Evolutionary conservation across 2,797 vertebrate species (phyloP), one percentile per base, ranked within the genome.

Genomic region (Argyrosomus regius): DNA sequence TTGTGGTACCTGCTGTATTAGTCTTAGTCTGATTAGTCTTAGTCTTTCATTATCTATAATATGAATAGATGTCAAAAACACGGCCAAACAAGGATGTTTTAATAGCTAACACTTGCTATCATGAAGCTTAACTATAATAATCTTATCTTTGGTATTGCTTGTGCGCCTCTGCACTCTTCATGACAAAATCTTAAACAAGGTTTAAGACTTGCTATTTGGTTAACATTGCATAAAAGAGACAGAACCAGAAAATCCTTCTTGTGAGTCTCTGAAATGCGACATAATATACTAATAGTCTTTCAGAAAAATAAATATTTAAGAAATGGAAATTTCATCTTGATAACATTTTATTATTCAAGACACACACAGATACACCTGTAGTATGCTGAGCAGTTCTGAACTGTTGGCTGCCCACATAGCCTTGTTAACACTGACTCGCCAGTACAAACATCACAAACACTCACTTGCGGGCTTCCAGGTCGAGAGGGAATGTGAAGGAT

Each of bases 401-500:
- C 64, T 49, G 13, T 12, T 57, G 60, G 57, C 66, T 67, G 24
- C 35, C 71, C 22, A 59, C 53, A 63, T 22, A 52, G 35, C 46
- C 73, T 53, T 73, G 75, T 72, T 77, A 85, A 66, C 61, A 54
- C 18, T 49, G 49, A 73, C 39, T 66, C 78, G 41, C 26, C 41
- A 61, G 45, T 12, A 31, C 66, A 80, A 83, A 86, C 60, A 70
- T 75, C 26, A 39, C 50, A 64, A 63, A 72, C 45, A 63, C 20
- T 48, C 22, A 54, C 48, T 69, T 1, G 0, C 57, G 49, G 17
- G 39, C 65, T 72, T 81, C 64, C 75, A 73, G 80, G 77, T 82
- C 20, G 49, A 84, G 45, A 60, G 49, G 54, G 77, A 52, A 39
- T 63, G 67, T 80, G 64, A 82, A 31, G 72, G 71, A 88, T 90